Evolutionary conservation across 2,888 invertebrate genomes (phyloP), one percentile per base, ranked within the genome.

Genomic region (Apeira syringaria): DNA sequence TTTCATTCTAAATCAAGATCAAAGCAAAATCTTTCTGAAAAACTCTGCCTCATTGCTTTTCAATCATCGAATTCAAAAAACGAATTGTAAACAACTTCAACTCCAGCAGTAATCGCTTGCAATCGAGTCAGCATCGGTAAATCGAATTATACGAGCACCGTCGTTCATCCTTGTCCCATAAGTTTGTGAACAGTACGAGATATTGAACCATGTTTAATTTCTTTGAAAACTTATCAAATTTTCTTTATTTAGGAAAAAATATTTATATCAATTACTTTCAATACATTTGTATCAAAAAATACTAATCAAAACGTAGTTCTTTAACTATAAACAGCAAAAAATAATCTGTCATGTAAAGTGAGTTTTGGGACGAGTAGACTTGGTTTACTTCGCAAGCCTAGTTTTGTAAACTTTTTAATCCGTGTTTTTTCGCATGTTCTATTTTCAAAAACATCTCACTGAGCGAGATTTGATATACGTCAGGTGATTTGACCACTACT

Each of bases 61-160:
- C 64, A 66, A 66, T 66, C 64, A 64, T 61, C 54, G 61, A 54
- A 54, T 58, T 52, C 47, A 49, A 58, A 65, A 64, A 61, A 59
- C 61, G 64, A 61, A 67, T 52, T 65, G 56, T 69, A 64, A 64
- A 71, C 68, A 65, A 68, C 49, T 63, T 50, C 59, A 54, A 64
- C 51, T 60, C 65, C 64, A 63, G 59, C 31, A 34, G 70, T 75
- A 76, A 77, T 74, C 69, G 70, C 53, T 63, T 59, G 62, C 66
- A 74, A 77, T 72, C 68, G 68, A 70, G 69, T 75, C 69, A 68
- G 71, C 67, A 61, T 56, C 52, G 68, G 59, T 68, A 70, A 66
- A 68, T 67, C 60, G 58, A 61, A 59, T 69, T 63, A 67, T 59
- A 56, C 52, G 37, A 45, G 56, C 50, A 47, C 52, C 58, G 57